A percentile compares a stretch with the other conserved stretches of the same genome.
Evolutionary conservation across 2,797 vertebrate species (phyloP).

Genomic region (Diplodus puntazzo): DNA sequence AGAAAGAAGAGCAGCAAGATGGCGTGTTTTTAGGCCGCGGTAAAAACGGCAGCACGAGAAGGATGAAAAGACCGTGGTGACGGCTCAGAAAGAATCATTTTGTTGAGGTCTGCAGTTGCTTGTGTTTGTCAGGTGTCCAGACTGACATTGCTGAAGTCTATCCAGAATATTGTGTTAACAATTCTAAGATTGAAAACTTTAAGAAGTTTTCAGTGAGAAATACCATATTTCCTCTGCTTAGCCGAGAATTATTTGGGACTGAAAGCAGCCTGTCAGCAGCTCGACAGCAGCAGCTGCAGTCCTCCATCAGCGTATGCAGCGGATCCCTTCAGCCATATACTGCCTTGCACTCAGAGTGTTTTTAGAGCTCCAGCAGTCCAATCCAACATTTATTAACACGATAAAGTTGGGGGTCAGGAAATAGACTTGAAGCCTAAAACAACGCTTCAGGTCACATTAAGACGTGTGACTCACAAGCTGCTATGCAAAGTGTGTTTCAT

Average conservation of each 20-base stretch:
- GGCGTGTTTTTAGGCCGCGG: conserved; percentile 22
- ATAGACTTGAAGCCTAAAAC: background rate
- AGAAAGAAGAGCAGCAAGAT: conserved; percentile 50
- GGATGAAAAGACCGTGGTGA: background rate
- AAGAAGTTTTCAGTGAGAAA: background rate
- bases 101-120: background rate
- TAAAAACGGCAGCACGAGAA: conserved; percentile 11
- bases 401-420: background rate
- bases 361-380: background rate
- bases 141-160: background rate
- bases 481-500: background rate
- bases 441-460: background rate
- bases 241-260: conserved; percentile 13
- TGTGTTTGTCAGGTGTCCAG: conserved; percentile 15
- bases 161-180: background rate
- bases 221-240: background rate
- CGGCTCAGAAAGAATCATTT: conserved; percentile 1
- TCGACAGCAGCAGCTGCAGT: conserved; percentile 21
- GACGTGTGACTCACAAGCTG: background rate
- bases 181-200: background rate
- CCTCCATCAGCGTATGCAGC: conserved; percentile 6
- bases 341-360: background rate
- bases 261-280: conserved; percentile 23
- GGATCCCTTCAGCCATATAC: conserved; percentile 1
- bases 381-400: background rate